These are phyloP conservation scores for Pteropus alecto DNA, from an alignment of 2,113 vertebrate genomes.

Conservation along the genomic window DNA sequence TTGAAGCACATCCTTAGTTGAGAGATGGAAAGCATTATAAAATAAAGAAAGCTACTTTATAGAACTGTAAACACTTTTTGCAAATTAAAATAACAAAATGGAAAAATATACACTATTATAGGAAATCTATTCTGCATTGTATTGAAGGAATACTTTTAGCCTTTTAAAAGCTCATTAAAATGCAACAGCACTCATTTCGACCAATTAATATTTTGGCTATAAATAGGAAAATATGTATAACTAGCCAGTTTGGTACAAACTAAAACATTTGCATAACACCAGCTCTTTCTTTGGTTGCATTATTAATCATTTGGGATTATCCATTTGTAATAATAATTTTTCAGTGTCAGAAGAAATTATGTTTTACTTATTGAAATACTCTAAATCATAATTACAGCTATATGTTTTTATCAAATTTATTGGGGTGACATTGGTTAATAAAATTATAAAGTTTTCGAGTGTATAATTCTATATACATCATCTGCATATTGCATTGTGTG, in stretches of 20 bases:
- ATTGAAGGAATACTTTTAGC: constrained; percentile 68
- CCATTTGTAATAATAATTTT: constrained; percentile 65
- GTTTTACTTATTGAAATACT: constrained; percentile 46
- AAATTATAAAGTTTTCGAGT: no score
- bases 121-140: constrained; percentile 67
- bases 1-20: constrained; percentile 43
- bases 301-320: constrained; percentile 67
- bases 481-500: no score
- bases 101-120: constrained; percentile 61
- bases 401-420: background rate
- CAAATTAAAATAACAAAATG: constrained; percentile 73
- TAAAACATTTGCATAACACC: constrained; percentile 65
- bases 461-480: no score
- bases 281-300: constrained; percentile 42
- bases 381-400: constrained; percentile 47
- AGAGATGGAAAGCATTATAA: constrained; percentile 57
- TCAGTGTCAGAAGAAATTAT: constrained; percentile 48
- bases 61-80: constrained; percentile 54
- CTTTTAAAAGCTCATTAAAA: constrained; percentile 79
- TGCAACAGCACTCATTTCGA: constrained; percentile 76
- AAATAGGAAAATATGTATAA: constrained; percentile 73
- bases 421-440: no score
- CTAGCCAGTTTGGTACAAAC: constrained; percentile 49
- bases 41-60: constrained; percentile 54
- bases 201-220: constrained; percentile 77